phyloP scores from a whole-genome alignment of 2,797 vertebrate species.

The Molossus molossus region DNA sequence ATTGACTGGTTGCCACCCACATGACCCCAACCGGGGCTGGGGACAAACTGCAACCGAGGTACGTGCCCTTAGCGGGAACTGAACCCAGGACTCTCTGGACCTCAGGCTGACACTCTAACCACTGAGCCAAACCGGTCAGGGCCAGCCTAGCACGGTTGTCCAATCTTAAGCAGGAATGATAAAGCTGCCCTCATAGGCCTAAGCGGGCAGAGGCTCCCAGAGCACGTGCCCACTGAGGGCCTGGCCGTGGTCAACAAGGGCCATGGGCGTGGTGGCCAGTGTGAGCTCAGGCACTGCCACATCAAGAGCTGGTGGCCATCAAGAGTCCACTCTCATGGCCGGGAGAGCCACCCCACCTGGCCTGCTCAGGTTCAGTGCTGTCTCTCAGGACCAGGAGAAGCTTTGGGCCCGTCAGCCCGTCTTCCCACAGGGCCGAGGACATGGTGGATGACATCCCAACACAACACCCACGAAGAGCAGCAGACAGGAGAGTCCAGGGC shows the following conservation, averaged over 20 bases:
- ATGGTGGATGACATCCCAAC: not conserved
- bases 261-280: fast-evolving
- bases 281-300: not conserved
- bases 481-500: too few species aligned
- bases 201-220: not conserved
- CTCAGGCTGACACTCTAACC: too few species aligned
- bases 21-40: too few species aligned
- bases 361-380: not conserved
- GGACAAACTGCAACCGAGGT: too few species aligned
- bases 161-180: not conserved
- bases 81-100: too few species aligned
- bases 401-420: too few species aligned
- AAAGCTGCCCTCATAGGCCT: fast-evolving
- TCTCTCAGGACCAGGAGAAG: not conserved
- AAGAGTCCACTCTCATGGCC: not conserved
- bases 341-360: not conserved
- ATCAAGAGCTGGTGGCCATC: not conserved
- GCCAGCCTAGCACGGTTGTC: not conserved
- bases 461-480: too few species aligned
- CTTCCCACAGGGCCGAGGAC: not conserved
- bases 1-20: too few species aligned
- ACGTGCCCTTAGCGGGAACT: too few species aligned
- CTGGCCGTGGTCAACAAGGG: not conserved
- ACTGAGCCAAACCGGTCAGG: too few species aligned
- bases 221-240: not conserved